A percentile compares a stretch with the other conserved stretches of the same genome.
These are phyloP conservation scores for Actinopyga echinites DNA, from an alignment of 53 echinoderm and acorn worm genomes.

Conservation along the genomic window DNA sequence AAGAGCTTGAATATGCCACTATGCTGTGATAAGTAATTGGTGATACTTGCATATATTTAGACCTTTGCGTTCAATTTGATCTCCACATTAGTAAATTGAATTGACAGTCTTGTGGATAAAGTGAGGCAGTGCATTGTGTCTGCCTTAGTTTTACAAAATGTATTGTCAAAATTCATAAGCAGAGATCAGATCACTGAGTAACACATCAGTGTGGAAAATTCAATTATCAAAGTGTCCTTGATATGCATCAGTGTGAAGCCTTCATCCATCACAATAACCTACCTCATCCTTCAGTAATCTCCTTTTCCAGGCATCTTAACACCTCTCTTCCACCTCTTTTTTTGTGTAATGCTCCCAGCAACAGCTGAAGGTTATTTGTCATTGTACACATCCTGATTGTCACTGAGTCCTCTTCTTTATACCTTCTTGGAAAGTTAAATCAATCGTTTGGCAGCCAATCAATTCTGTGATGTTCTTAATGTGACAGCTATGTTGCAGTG, in stretches of 20 bases:
- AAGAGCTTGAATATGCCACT: too few relatives aligned
- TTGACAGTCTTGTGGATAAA: too few relatives aligned
- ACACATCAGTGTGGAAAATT: neutral
- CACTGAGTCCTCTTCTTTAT: neutral
- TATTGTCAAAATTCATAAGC: too few relatives aligned
- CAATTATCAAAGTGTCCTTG: neutral
- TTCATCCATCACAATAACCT: neutral
- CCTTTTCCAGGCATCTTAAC: neutral
- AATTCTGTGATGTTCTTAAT: neutral
- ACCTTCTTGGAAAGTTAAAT: neutral
- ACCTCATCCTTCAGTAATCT: too few relatives aligned
- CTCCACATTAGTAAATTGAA: too few relatives aligned
- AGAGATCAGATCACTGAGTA: too few relatives aligned
- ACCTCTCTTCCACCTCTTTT: neutral
- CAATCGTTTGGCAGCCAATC: conserved; percentile 2
- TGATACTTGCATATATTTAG: too few relatives aligned
- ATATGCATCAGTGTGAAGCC: neutral
- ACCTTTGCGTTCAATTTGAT: too few relatives aligned
- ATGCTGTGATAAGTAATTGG: too few relatives aligned
- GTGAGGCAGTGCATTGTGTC: too few relatives aligned
- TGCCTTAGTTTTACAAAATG: too few relatives aligned
- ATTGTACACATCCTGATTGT: neutral
- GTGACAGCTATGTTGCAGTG: too few relatives aligned
- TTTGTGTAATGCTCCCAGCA: neutral
- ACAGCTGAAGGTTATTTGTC: neutral